These are phyloP conservation scores for Lepidotrigona ventralis DNA, from an alignment of 1,140 invertebrate genomes.

Conservation along the genomic window DNA sequence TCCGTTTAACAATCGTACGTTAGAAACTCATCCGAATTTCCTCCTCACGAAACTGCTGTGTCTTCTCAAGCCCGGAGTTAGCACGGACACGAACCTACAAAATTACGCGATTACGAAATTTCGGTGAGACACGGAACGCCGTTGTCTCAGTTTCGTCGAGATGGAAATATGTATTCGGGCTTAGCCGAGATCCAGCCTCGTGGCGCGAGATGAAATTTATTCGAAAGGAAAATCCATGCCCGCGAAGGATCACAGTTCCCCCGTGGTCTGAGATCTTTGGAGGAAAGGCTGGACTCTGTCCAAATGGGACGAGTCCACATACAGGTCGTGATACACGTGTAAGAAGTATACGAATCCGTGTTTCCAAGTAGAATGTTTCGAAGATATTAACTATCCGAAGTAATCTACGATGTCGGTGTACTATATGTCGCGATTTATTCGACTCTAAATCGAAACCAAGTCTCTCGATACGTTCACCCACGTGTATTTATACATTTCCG, in stretches of 20 bases:
- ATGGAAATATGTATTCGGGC: no score
- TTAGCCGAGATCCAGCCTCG: not conserved
- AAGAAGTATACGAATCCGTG: not conserved
- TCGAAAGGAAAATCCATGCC: constrained; percentile 1
- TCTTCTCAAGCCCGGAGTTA: not conserved
- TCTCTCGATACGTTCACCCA: no score
- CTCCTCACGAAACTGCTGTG: no score
- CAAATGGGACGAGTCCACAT: not conserved
- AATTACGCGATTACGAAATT: not conserved
- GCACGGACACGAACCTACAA: no score
- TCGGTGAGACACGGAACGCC: not conserved
- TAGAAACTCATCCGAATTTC: not conserved
- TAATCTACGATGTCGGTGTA: not conserved
- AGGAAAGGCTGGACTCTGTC: not conserved
- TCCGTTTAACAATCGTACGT: not conserved
- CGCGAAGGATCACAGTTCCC: not conserved
- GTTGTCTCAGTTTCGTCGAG: no score
- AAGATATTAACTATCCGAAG: not conserved
- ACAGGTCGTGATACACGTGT: not conserved
- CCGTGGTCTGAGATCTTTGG: not conserved
- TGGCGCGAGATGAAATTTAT: not conserved
- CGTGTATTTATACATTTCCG: no score
- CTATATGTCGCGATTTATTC: not conserved
- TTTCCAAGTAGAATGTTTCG: not conserved
- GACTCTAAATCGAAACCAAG: not conserved